Evolutionary conservation across 1,140 invertebrate genomes (phyloP).

Genomic region (Drosophila nigrodunni): DNA sequence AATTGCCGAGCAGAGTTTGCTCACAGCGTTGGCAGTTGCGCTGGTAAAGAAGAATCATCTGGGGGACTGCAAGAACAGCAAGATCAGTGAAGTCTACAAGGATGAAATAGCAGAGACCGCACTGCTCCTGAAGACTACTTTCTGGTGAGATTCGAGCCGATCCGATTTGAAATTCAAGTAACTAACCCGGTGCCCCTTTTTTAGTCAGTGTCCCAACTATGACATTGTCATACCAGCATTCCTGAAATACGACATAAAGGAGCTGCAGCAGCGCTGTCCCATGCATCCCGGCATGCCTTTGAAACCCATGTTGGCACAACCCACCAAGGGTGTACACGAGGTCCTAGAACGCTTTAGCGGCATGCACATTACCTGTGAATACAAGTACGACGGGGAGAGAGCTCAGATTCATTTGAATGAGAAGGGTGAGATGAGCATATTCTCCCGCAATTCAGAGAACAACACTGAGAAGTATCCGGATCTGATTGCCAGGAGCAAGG

Average conservation of each 20-base stretch:
- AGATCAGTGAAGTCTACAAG: constrained; percentile 88
- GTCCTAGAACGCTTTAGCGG: constrained; percentile 96
- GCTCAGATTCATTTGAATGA: constrained; percentile 95
- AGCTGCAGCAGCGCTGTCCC: constrained; percentile 93
- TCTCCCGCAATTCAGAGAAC: constrained; percentile 98
- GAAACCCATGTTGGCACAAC: constrained; percentile 99
- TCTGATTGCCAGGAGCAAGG: constrained; percentile 91
- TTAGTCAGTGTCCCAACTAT: constrained; percentile 98
- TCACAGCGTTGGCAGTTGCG: constrained; percentile 96
- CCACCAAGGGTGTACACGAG: constrained; percentile 96
- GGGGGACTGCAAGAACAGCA: constrained; percentile 87
- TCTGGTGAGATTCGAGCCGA: constrained; percentile 90
- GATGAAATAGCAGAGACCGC: constrained; percentile 91
- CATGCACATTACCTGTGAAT: constrained; percentile 98
- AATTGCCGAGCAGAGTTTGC: constrained; percentile 97
- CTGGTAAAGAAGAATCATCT: constrained; percentile 88
- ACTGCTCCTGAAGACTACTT: constrained; percentile 95
- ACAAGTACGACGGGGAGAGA: constrained; percentile 99
- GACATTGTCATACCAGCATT: constrained; percentile 93
- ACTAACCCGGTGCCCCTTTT: neutral
- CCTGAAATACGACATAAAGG: constrained; percentile 91
- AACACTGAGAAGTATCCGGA: constrained; percentile 99
- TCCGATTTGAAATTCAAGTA: neutral
- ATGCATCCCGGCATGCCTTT: constrained; percentile 97
- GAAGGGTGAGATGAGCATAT: constrained; percentile 91